Evolutionary conservation across 1,140 invertebrate species (phyloP), one percentile per base, ranked within the genome.

Genomic region (Arctopsyche grandis): DNA sequence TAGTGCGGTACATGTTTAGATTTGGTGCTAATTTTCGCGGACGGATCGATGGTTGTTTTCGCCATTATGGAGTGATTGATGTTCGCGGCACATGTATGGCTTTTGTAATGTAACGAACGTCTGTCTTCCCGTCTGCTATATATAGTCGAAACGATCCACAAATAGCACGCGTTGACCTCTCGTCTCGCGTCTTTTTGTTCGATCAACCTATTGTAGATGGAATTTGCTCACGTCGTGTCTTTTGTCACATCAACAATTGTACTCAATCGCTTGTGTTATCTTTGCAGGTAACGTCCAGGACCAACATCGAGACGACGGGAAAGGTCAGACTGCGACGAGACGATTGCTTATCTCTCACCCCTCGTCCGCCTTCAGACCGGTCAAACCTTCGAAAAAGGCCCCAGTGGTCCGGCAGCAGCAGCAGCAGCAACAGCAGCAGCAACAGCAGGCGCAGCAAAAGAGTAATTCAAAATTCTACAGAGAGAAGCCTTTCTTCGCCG

Each of bases 401-500:
- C 1, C 12, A 14, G 46, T 56, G n/a, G n/a, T n/a, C n/a, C n/a
- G n/a, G n/a, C n/a, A n/a, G n/a, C n/a, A n/a, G n/a, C n/a, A n/a
- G n/a, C n/a, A n/a, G n/a, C n/a, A n/a, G n/a, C 66, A 4, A 69
- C 12, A 10, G 43, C 19, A 60, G 58, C 9, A n/a, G n/a, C n/a
- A n/a, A 63, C 76, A 26, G 24, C n/a, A 16, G 38, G 9, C 24
- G 19, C 38, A 71, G 43, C 77, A 16, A 48, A 38, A 76, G 12
- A 21, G n/a, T 14, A 63, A 19, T 21, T 43, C 74, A 0, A 81
- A 60, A 66, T 43, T 81, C 66, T 75, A 78, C 12, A 69, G 38
- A 66, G 78, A 82, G 56, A 69, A 66, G 14, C 81, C 81, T 0
- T 82, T 82, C 70, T 82, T 82, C 46, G 81, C 80, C 52, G 81